A percentile compares a stretch with the other conserved stretches of the same genome.
Evolutionary conservation across 64 coral and sea anemone genomes (phyloP).

Genomic region (Pocillopora verrucosa): DNA sequence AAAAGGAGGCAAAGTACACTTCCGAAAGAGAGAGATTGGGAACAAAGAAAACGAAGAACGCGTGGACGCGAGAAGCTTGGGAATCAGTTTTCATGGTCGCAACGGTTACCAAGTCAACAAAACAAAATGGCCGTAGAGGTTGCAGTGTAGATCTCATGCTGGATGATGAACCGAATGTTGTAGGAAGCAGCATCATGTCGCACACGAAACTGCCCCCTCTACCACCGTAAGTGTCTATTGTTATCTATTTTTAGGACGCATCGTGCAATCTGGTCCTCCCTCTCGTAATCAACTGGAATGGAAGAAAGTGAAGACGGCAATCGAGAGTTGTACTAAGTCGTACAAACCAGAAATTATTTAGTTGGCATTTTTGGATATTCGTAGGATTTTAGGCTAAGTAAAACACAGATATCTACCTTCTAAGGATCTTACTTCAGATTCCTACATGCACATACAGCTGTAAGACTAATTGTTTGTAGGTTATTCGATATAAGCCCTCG

Average conservation of each 20-base stretch:
- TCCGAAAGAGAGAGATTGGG: background rate
- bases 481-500: no score
- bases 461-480: no score
- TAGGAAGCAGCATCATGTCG: conserved; percentile 48
- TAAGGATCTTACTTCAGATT: no score
- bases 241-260: background rate
- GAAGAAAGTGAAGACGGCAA: background rate
- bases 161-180: background rate
- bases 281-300: background rate
- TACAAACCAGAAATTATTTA: no score
- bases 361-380: no score
- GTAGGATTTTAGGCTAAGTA: no score
- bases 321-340: background rate
- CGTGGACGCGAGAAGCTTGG: conserved; percentile 10
- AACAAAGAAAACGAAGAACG: background rate
- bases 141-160: background rate
- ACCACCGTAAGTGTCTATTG: conserved; percentile 77
- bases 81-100: background rate
- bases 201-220: conserved; percentile 84
- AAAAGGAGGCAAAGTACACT: background rate
- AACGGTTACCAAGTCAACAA: conserved; percentile 85
- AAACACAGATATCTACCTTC: no score
- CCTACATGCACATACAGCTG: no score
- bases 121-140: conserved; percentile 46
- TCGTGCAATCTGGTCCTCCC: background rate